Evolutionary conservation across 2,113 vertebrate species (phyloP).

Genomic region (Pardalotus punctatus): DNA sequence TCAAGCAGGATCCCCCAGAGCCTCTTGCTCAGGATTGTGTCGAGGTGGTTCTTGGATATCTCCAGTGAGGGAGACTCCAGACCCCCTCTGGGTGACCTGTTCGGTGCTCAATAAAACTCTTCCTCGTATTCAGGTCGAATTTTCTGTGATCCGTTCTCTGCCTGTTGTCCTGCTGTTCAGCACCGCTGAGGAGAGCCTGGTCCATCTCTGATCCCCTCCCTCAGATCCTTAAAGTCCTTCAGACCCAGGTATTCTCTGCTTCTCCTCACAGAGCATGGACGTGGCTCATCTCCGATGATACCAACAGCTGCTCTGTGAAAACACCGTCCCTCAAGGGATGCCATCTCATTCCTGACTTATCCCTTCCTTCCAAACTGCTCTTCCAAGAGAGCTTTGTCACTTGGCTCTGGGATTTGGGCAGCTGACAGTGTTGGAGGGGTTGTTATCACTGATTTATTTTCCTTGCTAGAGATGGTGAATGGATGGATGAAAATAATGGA

Average conservation of each 20-base stretch:
- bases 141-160: neutral
- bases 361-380: neutral
- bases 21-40: neutral
- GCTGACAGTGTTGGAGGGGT: neutral
- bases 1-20: neutral
- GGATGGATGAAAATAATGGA: neutral
- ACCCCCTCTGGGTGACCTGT: neutral
- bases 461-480: neutral
- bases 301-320: neutral
- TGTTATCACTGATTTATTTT: neutral
- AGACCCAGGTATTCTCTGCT: neutral
- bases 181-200: neutral
- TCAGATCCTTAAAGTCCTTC: neutral
- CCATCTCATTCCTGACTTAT: neutral
- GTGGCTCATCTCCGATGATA: neutral
- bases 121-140: neutral
- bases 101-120: neutral
- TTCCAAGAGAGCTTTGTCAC: neutral
- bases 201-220: neutral
- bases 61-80: neutral
- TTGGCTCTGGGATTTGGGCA: neutral
- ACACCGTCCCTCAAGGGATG: neutral
- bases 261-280: neutral
- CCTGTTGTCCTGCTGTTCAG: neutral
- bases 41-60: neutral